phyloP scores from a whole-genome alignment of 2,888 invertebrate species.

The Eupithecia dodoneata region DNA sequence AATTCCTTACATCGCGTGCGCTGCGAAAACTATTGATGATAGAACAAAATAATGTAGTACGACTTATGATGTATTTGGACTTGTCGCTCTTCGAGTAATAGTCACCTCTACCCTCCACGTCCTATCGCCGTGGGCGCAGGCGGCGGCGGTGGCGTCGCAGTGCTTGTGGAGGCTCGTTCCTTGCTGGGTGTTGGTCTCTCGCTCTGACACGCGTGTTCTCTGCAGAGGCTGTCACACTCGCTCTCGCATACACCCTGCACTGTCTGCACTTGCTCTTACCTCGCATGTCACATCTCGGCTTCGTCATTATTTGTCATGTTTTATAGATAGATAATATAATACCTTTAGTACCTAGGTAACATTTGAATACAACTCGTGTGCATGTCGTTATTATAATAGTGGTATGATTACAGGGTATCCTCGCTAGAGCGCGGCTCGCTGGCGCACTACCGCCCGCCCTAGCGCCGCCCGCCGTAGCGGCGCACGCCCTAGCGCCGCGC shows the following conservation, averaged over 20 bases:
- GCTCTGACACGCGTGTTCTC: neutral
- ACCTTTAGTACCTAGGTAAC: neutral
- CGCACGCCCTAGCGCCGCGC: conserved; percentile 64
- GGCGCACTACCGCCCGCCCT: conserved; percentile 59
- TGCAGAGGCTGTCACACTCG: neutral
- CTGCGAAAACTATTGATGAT: no score
- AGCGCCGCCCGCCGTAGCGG: conserved; percentile 69
- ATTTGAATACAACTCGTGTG: neutral
- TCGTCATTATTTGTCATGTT: neutral
- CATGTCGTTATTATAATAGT: neutral
- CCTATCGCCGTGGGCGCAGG: no score
- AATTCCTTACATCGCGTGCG: no score
- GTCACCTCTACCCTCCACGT: no score
- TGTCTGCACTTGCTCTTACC: neutral
- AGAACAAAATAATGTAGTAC: no score
- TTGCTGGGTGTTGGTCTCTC: neutral
- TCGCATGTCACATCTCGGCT: neutral
- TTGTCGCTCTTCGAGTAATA: no score
- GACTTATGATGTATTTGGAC: no score
- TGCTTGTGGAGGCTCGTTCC: neutral
- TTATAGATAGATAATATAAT: neutral
- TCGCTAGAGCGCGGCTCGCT: conserved; percentile 63
- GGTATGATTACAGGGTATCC: conserved; percentile 67
- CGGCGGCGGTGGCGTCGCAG: no score
- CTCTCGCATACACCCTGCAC: neutral